Conservation (phyloP, 2,888 invertebrate genomes). For the Malthinus seriepunctatus region DNA sequence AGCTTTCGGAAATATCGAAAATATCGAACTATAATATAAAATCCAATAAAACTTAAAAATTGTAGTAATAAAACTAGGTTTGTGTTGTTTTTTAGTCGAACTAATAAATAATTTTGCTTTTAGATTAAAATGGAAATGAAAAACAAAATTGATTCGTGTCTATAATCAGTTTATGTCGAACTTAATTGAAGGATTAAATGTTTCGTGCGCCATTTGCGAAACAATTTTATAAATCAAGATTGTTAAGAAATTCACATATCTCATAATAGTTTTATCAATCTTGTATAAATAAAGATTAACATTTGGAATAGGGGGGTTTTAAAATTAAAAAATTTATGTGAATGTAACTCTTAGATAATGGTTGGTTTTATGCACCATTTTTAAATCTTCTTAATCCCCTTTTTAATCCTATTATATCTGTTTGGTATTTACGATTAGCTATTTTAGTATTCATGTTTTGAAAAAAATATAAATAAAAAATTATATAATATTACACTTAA, state of each 20-base stretch:
- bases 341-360: slow-evolving; percentile 18
- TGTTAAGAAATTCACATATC: no score
- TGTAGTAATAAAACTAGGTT: no score
- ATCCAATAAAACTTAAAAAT: no score
- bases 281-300: slow-evolving; percentile 21
- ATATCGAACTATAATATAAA: no score
- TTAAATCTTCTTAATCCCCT: slow-evolving; percentile 8
- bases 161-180: background rate
- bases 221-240: no score
- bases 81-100: no score
- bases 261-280: slow-evolving; percentile 10
- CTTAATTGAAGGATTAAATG: background rate
- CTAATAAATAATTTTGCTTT: no score
- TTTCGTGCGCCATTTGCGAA: no score
- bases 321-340: slow-evolving; percentile 20
- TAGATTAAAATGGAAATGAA: background rate
- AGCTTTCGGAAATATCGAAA: no score
- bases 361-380: slow-evolving; percentile 11
- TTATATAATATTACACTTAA: no score
- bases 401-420: slow-evolving; percentile 20
- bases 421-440: slow-evolving; percentile 19
- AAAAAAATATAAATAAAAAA: no score
- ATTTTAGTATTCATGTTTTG: background rate
- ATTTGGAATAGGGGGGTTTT: slow-evolving; percentile 5
- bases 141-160: background rate